Conservation (phyloP, 2,797 vertebrate species). For the Astyanax mexicanus region DNA sequence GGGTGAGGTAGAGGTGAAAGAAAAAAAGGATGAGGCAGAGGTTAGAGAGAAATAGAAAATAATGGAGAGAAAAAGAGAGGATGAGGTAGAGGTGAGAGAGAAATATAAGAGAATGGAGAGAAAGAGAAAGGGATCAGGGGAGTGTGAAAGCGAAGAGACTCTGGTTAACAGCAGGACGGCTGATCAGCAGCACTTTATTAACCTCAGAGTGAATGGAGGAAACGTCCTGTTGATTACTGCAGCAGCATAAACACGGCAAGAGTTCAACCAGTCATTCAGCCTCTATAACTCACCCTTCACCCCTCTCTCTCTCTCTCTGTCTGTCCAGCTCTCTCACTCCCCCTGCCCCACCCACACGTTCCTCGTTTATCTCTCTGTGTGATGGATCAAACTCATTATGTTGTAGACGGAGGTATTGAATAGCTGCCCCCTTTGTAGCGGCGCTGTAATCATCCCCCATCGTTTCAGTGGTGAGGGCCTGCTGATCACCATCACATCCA, state of each 20-base stretch:
- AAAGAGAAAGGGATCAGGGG: not conserved
- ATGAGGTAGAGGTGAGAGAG: not conserved
- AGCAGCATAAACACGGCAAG: slow-evolving; percentile 32
- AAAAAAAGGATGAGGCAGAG: no score
- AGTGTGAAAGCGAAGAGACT: slow-evolving; percentile 19
- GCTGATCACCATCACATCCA: slow-evolving; percentile 29
- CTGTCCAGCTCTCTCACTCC: slow-evolving; percentile 3
- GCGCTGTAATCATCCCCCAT: slow-evolving; percentile 13
- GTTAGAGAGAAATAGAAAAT: not conserved
- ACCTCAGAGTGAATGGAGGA: slow-evolving; percentile 20
- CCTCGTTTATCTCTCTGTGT: slow-evolving; percentile 37
- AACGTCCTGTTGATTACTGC: slow-evolving; percentile 43
- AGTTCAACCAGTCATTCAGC: slow-evolving; percentile 17
- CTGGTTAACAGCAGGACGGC: slow-evolving; percentile 25
- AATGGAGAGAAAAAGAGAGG: not conserved
- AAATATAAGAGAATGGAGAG: not conserved
- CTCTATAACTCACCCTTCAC: slow-evolving; percentile 4
- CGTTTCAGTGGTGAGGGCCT: slow-evolving; percentile 1
- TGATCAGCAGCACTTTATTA: slow-evolving; percentile 45
- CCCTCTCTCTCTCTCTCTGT: not conserved
- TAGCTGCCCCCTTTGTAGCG: slow-evolving; percentile 21
- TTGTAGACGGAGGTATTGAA: slow-evolving; percentile 44
- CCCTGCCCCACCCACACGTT: slow-evolving; percentile 6
- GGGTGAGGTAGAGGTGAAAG: not conserved
- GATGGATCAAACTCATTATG: slow-evolving; percentile 51